Base-by-base conservation (phyloP, 2,113 vertebrate genomes). In the Scolopax mira region DNA sequence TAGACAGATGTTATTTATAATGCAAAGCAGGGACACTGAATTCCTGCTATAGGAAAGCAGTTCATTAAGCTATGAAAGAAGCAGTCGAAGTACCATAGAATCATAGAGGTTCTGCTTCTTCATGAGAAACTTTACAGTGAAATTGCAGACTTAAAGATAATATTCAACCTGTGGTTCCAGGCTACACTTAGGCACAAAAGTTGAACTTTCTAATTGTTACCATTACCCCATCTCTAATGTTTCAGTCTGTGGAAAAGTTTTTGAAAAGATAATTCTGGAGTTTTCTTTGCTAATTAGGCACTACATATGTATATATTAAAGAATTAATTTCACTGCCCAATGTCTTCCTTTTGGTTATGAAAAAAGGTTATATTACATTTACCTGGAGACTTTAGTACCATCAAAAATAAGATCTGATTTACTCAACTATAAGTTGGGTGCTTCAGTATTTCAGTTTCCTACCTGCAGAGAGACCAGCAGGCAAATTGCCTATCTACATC, bases 1-100 rank as follows among this genome's bases (percentile, higher is more conserved):
- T 60, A 73, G 85, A 83, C 75, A 85, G 60, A 93, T 73, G 72
- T 85, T 80, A 93, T 71, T 90, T 89, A 83, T 81, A 86, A 88
- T 57, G 77, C 69, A 61, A 95, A 78, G 61, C 69, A 96, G 72
- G 41, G 42, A 95, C 35, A 52, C 21, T 65, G 44, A 84, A 7
- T 84, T 74, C 74, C 54, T 96, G 64, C 64, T 90, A 78, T 24
- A 90, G 82, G 23, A 91, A 85, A 91, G 67, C 46, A 81, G 69
- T 60, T 87, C 55, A 52, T 89, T 89, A 88, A 87, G 64, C 37
- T 80, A 64, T 66, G 67, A 85, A 85, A 94, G 78, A 57, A 66
- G 49, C 74, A 88, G 78, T 19, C 52, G 44, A 67, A 58, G 21
- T 48, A 33, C 44, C 33, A 60, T 1, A 71, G 52, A 75, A 71